phyloP scores from a whole-genome alignment of 2,888 invertebrate species.

The Rhingia campestris region DNA sequence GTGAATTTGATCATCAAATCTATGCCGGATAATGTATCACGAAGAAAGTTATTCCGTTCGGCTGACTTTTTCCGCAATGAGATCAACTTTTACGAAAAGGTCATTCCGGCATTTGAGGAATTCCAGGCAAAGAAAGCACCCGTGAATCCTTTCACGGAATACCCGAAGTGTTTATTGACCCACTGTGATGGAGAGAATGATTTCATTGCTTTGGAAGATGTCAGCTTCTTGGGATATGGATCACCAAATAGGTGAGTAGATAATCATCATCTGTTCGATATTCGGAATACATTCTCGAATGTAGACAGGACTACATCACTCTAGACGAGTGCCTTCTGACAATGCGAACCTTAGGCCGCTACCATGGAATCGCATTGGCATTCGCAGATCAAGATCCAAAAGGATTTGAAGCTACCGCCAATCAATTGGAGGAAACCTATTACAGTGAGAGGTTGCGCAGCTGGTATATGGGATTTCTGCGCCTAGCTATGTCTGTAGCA shows the following conservation, averaged over 20 bases:
- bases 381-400: constrained; percentile 84
- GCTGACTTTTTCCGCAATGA: constrained; percentile 88
- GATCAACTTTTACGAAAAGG: constrained; percentile 85
- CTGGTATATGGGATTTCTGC: constrained; percentile 85
- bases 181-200: constrained; percentile 84
- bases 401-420: constrained; percentile 83
- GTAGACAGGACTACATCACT: constrained; percentile 84
- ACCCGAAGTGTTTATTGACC: constrained; percentile 83
- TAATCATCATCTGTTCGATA: neutral
- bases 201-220: constrained; percentile 85
- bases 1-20: constrained; percentile 86
- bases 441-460: constrained; percentile 84
- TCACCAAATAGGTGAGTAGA: constrained; percentile 80
- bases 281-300: neutral
- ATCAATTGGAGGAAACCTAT: constrained; percentile 84
- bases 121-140: constrained; percentile 78
- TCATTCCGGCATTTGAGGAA: constrained; percentile 79
- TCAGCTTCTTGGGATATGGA: constrained; percentile 83
- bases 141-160: constrained; percentile 84
- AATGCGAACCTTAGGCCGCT: constrained; percentile 84
- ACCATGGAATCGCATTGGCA: constrained; percentile 85
- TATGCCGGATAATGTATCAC: constrained; percentile 86
- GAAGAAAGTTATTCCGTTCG: constrained; percentile 86
- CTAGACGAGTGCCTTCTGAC: constrained; percentile 83
- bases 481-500: constrained; percentile 84